Evolutionary conservation across 2,113 vertebrate genomes (phyloP), one percentile per base, ranked within the genome.

Genomic region (Thunnus maccoyii): DNA sequence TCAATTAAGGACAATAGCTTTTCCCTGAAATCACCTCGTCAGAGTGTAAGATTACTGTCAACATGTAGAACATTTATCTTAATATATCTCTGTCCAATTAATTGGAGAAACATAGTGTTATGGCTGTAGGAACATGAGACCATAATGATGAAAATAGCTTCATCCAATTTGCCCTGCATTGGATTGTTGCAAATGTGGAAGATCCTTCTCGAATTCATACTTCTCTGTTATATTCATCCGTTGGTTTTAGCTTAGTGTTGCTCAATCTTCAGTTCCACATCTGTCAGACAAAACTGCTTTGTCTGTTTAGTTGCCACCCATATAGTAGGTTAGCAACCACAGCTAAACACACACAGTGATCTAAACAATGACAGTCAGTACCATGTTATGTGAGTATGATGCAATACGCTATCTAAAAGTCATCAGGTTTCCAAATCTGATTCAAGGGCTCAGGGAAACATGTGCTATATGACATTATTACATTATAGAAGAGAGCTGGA

Each of bases 1-100:
- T 83, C 82, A 81, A 82, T 88, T 67, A 83, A 75, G 61, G 60
- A 72, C 80, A 79, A 77, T 72, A 78, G 83, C 77, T 78, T 86
- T 86, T 44, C 54, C 81, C 64, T 36, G 14, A 70, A 51, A 67
- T 85, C 64, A 83, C 70, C 76, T 70, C 73, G 25, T 76, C 65
- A 61, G 56, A 51, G 44, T 48, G 50, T 55, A 52, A 75, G 52
- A 76, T 86, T 57, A 82, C 74, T 63, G 62, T 30, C 22, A 66
- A 22, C 2, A 48, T 54, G 62, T 41, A 22, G 15, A 83, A 83
- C 61, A 52, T 63, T 60, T 66, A 62, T 76, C 61, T 72, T 63
- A 52, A 18, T 20, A 69, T 32, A 80, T 83, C 54, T 82, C 36
- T 66, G 25, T 70, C 41, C 48, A 81, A 25, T 72, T 79, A 63